Evolutionary conservation across 2,888 invertebrate genomes (phyloP).

Genomic region (Microplitis manilae): DNA sequence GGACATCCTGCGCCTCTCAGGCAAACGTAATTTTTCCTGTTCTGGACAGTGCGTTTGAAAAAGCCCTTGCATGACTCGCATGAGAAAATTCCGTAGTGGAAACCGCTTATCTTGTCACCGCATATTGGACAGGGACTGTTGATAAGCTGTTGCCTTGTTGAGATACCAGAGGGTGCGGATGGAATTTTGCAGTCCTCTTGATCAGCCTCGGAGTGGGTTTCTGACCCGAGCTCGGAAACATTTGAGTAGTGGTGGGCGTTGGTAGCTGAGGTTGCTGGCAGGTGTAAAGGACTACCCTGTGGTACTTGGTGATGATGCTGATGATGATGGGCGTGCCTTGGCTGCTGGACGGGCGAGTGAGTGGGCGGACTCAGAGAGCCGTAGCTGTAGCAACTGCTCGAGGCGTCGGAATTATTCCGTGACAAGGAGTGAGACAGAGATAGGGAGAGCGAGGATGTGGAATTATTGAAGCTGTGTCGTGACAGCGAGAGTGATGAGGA

Average conservation of each 20-base stretch:
- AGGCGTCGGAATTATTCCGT: constrained; percentile 92
- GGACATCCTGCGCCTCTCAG: constrained; percentile 91
- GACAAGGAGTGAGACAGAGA: constrained; percentile 86
- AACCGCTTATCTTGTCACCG: constrained; percentile 95
- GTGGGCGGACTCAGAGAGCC: constrained; percentile 79
- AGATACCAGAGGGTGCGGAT: constrained; percentile 83
- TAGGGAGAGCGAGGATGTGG: constrained; percentile 72
- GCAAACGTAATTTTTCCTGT: constrained; percentile 96
- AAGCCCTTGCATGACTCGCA: constrained; percentile 99
- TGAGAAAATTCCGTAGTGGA: constrained; percentile 98
- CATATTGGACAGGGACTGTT: constrained; percentile 96
- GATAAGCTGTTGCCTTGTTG: constrained; percentile 86
- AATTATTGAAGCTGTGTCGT: constrained; percentile 70
- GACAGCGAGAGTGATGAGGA: constrained; percentile 69
- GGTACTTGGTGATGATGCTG: constrained; percentile 71
- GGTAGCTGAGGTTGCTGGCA: constrained; percentile 64
- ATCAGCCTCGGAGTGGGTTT: constrained; percentile 55
- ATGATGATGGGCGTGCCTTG: constrained; percentile 70
- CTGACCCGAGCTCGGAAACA: constrained; percentile 62
- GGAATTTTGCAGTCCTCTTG: constrained; percentile 63
- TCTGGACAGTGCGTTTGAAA: constrained; percentile 98
- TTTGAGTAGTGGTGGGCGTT: constrained; percentile 59
- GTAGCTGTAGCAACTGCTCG: constrained; percentile 90
- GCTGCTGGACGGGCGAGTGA: constrained; percentile 86
- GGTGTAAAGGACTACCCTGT: constrained; percentile 73